Percentiles rank a stretch among this genome's conserved stretches.
Evolutionary conservation across 2,113 vertebrate genomes (phyloP).

Genomic region (Paradoxurus hermaphroditus): DNA sequence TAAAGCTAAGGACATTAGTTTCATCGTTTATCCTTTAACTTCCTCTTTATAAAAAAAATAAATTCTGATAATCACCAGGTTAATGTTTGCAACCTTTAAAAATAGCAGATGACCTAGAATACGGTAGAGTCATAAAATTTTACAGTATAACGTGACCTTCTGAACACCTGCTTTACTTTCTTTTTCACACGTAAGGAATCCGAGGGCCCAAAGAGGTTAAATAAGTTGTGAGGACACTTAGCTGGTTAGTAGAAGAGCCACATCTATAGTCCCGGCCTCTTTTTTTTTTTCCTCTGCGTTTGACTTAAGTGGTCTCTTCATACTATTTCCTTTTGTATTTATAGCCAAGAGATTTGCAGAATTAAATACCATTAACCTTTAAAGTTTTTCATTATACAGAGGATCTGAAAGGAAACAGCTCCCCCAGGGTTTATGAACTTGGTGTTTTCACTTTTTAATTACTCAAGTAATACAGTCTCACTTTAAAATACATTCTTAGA

Average conservation of each 20-base stretch:
- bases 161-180: background rate
- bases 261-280: background rate
- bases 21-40: background rate
- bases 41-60: conserved; percentile 12
- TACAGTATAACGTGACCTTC: background rate
- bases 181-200: background rate
- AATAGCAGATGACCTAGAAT: background rate
- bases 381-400: background rate
- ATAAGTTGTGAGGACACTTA: background rate
- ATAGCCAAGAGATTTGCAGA: background rate
- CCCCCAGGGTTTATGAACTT: background rate
- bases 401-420: background rate
- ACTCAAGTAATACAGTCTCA: background rate
- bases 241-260: background rate
- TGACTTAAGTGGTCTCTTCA: background rate
- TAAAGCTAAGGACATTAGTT: background rate
- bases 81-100: background rate
- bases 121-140: background rate
- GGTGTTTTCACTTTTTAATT: background rate
- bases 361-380: background rate
- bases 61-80: background rate
- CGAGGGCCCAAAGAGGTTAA: background rate
- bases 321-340: background rate
- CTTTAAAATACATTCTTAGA: background rate
- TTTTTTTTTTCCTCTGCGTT: background rate